phyloP scores from a whole-genome alignment of 2,113 vertebrate genomes.

The Nicator chloris region DNA sequence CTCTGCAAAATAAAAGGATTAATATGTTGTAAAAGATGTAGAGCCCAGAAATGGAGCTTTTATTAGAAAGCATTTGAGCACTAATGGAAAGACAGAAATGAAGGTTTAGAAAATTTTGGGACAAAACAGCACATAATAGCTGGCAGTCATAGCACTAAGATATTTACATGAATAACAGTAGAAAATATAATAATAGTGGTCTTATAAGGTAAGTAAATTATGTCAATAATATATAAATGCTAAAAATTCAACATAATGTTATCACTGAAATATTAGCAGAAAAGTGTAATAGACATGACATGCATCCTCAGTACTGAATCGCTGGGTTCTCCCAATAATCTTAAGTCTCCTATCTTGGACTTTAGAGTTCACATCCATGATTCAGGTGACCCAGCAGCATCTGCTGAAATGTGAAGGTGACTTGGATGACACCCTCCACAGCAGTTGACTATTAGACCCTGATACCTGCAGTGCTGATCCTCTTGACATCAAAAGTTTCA shows the following conservation, averaged over 20 bases:
- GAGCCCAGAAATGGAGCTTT: neutral
- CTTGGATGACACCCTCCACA: neutral
- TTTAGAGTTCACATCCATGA: neutral
- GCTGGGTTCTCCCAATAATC: neutral
- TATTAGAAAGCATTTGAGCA: neutral
- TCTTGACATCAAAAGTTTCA: neutral
- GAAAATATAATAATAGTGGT: neutral
- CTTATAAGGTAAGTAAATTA: neutral
- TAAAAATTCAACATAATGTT: neutral
- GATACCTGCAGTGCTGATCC: neutral
- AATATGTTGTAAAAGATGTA: neutral
- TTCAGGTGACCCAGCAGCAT: neutral
- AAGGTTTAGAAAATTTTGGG: neutral
- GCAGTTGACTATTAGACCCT: neutral
- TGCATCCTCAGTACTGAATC: neutral
- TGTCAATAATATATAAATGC: neutral
- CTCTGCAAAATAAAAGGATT: neutral
- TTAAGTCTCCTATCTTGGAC: neutral
- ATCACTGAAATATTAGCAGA: neutral
- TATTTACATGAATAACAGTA: neutral
- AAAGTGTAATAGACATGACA: neutral
- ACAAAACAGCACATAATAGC: neutral
- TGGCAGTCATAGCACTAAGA: neutral
- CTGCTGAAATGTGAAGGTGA: neutral
- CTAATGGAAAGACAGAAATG: neutral